Evolutionary conservation across 2,888 invertebrate genomes (phyloP), one percentile per base, ranked within the genome.

Genomic region (Panorpa germanica): DNA sequence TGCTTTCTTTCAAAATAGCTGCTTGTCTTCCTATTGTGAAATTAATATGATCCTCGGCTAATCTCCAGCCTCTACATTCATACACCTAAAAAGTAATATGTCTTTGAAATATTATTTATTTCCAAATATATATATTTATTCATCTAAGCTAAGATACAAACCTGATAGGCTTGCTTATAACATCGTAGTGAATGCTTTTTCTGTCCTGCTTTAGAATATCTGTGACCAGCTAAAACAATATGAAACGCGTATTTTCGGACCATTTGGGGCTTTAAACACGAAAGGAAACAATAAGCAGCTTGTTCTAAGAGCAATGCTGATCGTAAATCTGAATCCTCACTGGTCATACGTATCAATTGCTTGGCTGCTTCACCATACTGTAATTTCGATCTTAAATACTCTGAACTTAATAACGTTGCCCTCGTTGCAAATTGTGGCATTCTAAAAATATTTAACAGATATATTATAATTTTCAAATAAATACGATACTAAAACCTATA

Each of bases 241-340:
- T 96, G 91, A 53, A 96, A 91, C 10, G 93, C 85, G 50, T 88
- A 93, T 53, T 95, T 95, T 30, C 93, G 64, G 40, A 78, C 68
- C 77, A 86, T 78, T 10, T 66, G 59, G 6, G 63, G 61, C 24
- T 61, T 55, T n/a, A n/a, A n/a, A 4, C 53, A 49, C 4, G 57
- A 59, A 20, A 91, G 59, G 49, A 88, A 96, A 49, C 90, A 88
- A 45, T 90, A 78, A 0, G 95, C 78, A 1, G 95, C 93, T 52
- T 95, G 93, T 52, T 98, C 96, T 28, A 96, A 59, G 31, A 96
- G 57, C 46, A 98, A 60, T 5, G 93, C 96, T 39, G 90, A 90
- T 32, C 90, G 68, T 32, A 98, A 59, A 56, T 96, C 95, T n/a
- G 90, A 86, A 50, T 96, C 95, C 57, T 95, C 93, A 41, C 85